Percentiles rank a stretch among this genome's conserved stretches.
These are phyloP conservation scores for Phocides pigmalion DNA, from an alignment of 1,140 invertebrate genomes.

Conservation along the genomic window DNA sequence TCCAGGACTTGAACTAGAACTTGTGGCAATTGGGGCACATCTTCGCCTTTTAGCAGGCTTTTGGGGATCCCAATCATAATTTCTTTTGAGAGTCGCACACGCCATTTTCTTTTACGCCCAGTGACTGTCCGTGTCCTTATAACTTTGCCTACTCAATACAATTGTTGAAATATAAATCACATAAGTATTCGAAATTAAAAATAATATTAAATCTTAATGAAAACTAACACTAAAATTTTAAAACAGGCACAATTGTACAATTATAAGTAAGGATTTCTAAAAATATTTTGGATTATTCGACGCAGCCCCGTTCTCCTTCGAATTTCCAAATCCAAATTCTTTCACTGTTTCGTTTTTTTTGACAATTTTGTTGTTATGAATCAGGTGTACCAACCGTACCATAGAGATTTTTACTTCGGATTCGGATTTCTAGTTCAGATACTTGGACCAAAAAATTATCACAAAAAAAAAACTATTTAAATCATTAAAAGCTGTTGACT, in stretches of 20 bases:
- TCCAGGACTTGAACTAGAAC: constrained; percentile 87
- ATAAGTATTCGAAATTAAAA: constrained; percentile 57
- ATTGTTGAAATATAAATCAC: constrained; percentile 59
- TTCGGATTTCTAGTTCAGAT: not conserved
- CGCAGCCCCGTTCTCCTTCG: constrained; percentile 52
- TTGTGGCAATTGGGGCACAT: constrained; percentile 92
- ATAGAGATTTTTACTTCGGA: constrained; percentile 3
- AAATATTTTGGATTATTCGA: constrained; percentile 70
- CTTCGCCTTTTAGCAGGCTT: constrained; percentile 93
- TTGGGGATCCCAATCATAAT: constrained; percentile 96
- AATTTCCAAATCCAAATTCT: constrained; percentile 65
- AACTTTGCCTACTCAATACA: constrained; percentile 55
- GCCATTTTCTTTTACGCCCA: constrained; percentile 91
- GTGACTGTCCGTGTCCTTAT: constrained; percentile 57
- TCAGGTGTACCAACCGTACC: constrained; percentile 45
- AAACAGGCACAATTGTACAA: constrained; percentile 51
- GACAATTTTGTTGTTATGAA: constrained; percentile 57
- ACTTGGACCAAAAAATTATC: not conserved
- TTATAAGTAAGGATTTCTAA: constrained; percentile 67
- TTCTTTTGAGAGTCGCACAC: constrained; percentile 97
- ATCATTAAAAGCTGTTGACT: not conserved
- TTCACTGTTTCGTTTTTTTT: constrained; percentile 62
- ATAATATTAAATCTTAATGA: constrained; percentile 62
- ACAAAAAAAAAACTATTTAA: not conserved
- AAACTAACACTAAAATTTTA: constrained; percentile 65